Evolutionary conservation across 2,113 vertebrate genomes (phyloP).

Genomic region (Pterophyllum scalare): DNA sequence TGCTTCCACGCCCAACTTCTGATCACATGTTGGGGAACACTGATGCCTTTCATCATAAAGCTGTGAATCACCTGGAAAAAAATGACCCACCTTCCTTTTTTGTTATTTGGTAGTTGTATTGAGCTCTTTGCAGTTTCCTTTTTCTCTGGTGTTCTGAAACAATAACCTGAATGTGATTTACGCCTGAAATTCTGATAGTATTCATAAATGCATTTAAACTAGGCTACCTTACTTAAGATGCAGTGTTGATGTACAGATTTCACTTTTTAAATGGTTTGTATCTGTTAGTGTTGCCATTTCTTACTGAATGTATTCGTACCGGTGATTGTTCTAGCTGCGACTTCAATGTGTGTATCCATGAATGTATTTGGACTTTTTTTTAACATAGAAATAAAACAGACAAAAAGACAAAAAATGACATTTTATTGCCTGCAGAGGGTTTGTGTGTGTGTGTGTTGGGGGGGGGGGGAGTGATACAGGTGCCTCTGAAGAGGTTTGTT

Average conservation of each 20-base stretch:
- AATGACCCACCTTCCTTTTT: not conserved
- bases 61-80: not conserved
- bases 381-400: conserved; percentile 14
- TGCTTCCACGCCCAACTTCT: not conserved
- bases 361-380: not conserved
- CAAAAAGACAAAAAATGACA: conserved; percentile 21
- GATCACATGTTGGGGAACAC: not conserved
- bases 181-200: not conserved
- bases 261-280: not conserved
- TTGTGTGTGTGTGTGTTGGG: not conserved
- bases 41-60: fast-evolving
- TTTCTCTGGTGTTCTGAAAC: not conserved
- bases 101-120: not conserved
- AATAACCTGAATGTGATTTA: not conserved
- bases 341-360: not conserved
- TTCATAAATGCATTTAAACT: not conserved
- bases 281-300: not conserved
- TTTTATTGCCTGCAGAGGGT: conserved; percentile 65
- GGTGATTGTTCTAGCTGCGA: not conserved
- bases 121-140: not conserved
- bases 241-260: not conserved
- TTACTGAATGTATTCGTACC: not conserved
- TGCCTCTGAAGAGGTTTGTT: conserved; percentile 15
- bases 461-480: not conserved
- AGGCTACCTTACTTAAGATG: fast-evolving